Conservation (phyloP, 2,888 invertebrate genomes). For the Watsonalla binaria region DNA sequence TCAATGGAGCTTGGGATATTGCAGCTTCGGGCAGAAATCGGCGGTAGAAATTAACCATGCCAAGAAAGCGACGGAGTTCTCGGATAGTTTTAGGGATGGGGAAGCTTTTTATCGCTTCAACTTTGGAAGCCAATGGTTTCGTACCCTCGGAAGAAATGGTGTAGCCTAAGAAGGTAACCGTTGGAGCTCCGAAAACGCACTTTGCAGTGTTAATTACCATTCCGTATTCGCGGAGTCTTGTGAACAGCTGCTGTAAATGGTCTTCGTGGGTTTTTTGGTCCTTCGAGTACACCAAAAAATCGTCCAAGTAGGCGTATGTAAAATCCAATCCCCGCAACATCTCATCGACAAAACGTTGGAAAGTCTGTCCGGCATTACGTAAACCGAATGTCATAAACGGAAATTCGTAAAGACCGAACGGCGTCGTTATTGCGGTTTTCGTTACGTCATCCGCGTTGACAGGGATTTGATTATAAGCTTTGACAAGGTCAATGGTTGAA, state of each 20-base stretch:
- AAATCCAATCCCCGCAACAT: neutral
- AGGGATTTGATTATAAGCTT: conserved; percentile 49
- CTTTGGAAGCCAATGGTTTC: conserved; percentile 26
- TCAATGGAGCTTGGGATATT: conserved; percentile 31
- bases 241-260: neutral
- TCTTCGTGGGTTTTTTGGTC: neutral
- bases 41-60: conserved; percentile 19
- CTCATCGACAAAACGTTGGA: conserved; percentile 19
- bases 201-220: conserved; percentile 17
- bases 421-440: conserved; percentile 40
- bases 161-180: conserved; percentile 19
- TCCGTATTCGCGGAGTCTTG: neutral
- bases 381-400: conserved; percentile 28
- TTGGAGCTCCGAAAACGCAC: conserved; percentile 15
- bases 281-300: neutral
- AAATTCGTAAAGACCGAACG: too few relatives aligned
- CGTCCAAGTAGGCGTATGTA: neutral
- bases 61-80: conserved; percentile 14
- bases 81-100: conserved; percentile 10
- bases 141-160: conserved; percentile 22
- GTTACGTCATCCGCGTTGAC: conserved; percentile 32
- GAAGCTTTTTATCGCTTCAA: conserved; percentile 16
- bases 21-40: conserved; percentile 35
- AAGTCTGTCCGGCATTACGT: conserved; percentile 46
- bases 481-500: conserved; percentile 7